phyloP scores from a whole-genome alignment of 1,140 invertebrate species.

The Zaprionus gabonicus region DNA sequence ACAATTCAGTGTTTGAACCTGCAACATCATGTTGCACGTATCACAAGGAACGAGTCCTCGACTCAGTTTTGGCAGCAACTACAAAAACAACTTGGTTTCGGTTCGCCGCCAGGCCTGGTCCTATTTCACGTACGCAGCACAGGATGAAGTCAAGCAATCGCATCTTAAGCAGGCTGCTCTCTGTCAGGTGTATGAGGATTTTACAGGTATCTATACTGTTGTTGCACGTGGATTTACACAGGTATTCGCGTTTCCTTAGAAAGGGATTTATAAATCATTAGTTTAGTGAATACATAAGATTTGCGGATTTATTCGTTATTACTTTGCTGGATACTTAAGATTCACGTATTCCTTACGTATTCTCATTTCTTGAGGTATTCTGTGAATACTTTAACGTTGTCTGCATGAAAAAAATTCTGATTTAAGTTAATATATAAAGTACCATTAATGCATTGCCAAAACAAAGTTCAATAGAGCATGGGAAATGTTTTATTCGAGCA shows the following conservation, averaged over 20 bases:
- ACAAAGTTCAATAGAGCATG: slow-evolving; percentile 1
- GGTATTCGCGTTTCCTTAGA: background rate
- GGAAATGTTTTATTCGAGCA: background rate
- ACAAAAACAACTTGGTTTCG: slow-evolving; percentile 55
- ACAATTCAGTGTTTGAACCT: slow-evolving; percentile 61
- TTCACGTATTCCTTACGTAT: background rate
- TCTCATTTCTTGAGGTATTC: background rate
- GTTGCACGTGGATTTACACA: slow-evolving; percentile 7
- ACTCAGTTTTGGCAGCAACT: slow-evolving; percentile 31
- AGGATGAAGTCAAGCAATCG: slow-evolving; percentile 53
- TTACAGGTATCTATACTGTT: slow-evolving; percentile 60
- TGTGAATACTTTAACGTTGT: background rate
- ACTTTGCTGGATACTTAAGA: background rate
- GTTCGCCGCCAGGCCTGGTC: slow-evolving; percentile 59
- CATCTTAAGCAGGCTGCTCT: slow-evolving; percentile 60
- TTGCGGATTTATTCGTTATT: background rate
- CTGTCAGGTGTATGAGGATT: slow-evolving; percentile 75
- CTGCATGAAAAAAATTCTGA: background rate
- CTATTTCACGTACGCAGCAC: slow-evolving; percentile 66
- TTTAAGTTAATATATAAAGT: background rate
- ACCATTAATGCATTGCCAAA: background rate
- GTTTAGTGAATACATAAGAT: too few relatives aligned
- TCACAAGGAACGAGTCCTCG: slow-evolving; percentile 30
- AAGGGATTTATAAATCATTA: too few relatives aligned
- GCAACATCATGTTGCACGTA: slow-evolving; percentile 67